These are phyloP conservation scores for Urocolius indicus DNA, from an alignment of 2,113 vertebrate species.

Conservation along the genomic window DNA sequence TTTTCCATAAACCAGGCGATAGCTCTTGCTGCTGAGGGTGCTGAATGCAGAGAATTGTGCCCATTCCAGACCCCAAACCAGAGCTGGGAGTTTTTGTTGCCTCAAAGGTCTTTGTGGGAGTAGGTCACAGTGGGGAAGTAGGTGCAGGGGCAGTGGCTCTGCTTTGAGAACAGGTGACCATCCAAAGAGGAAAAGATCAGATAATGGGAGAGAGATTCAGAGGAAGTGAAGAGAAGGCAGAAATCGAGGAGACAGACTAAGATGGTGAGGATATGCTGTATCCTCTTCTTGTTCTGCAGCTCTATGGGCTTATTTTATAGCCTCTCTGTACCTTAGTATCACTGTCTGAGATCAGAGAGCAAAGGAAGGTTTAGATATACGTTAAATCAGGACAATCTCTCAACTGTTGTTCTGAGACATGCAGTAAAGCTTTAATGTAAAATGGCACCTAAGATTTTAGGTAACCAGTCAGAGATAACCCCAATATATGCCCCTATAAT, in stretches of 20 bases:
- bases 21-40: background rate
- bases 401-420: background rate
- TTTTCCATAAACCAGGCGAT: background rate
- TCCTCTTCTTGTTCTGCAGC: background rate
- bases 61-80: background rate
- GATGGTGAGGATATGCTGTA: background rate
- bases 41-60: background rate
- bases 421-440: background rate
- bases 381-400: background rate
- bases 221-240: background rate
- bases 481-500: background rate
- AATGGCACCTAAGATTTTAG: background rate
- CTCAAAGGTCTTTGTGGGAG: background rate
- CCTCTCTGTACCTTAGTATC: background rate
- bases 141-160: background rate
- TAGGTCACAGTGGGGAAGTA: background rate
- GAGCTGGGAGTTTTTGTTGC: background rate
- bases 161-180: background rate
- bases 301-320: background rate
- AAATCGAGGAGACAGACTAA: background rate
- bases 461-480: background rate
- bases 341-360: accelerated
- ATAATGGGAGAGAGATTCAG: background rate
- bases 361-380: background rate
- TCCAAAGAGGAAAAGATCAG: background rate